These are phyloP conservation scores for Pelosia muscerda DNA, from an alignment of 2,888 invertebrate genomes.

Conservation along the genomic window DNA sequence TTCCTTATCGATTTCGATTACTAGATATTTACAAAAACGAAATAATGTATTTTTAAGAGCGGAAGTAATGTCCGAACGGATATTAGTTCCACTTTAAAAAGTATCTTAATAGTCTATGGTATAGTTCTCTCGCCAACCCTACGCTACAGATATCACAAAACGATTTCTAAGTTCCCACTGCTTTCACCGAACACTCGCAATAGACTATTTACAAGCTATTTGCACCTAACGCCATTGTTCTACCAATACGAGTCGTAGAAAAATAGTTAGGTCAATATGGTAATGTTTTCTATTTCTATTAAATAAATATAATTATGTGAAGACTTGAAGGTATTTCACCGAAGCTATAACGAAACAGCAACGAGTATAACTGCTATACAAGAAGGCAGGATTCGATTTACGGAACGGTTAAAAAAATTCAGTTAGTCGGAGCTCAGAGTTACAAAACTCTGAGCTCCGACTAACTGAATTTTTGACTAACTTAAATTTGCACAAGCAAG, in stretches of 20 bases:
- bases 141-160: slow-evolving; percentile 58
- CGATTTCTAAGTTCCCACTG: slow-evolving; percentile 76
- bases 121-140: slow-evolving; percentile 38
- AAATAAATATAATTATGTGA: not conserved
- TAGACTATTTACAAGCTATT: slow-evolving; percentile 63
- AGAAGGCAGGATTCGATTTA: no score
- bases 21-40: no score
- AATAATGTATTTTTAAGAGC: no score
- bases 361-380: not conserved
- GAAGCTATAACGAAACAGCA: not conserved
- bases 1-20: no score
- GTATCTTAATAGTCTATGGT: not conserved
- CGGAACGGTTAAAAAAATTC: no score
- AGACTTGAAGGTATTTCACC: not conserved
- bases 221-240: slow-evolving; percentile 72
- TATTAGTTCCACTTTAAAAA: not conserved
- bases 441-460: no score
- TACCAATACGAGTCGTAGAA: slow-evolving; percentile 38
- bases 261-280: no score
- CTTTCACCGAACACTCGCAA: slow-evolving; percentile 73
- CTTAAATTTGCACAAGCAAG: no score
- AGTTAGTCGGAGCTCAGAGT: no score
- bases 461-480: no score
- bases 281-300: not conserved
- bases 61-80: not conserved